phyloP scores from a whole-genome alignment of 2,888 invertebrate genomes.

The Pheosia gnoma region DNA sequence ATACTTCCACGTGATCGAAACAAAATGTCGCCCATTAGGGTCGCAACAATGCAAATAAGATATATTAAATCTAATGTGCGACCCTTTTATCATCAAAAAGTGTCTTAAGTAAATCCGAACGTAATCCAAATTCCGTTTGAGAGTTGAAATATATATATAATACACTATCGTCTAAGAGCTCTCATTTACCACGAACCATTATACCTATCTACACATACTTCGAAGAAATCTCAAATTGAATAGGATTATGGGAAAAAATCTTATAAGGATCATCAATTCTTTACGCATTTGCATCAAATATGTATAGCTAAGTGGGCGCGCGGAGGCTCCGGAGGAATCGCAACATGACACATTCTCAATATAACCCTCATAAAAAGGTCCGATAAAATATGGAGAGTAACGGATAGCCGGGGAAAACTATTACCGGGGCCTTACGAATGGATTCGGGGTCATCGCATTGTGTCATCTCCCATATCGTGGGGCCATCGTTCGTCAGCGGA shows the following conservation, averaged over 20 bases:
- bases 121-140: neutral
- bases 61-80: slow-evolving; percentile 6
- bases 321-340: slow-evolving; percentile 54
- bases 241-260: slow-evolving; percentile 59
- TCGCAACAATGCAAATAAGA: slow-evolving; percentile 47
- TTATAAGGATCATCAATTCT: slow-evolving; percentile 69
- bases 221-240: slow-evolving; percentile 51
- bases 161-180: neutral
- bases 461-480: slow-evolving; percentile 74
- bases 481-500: slow-evolving; percentile 68
- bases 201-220: slow-evolving; percentile 22
- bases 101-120: neutral
- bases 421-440: slow-evolving; percentile 66
- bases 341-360: slow-evolving; percentile 67
- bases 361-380: slow-evolving; percentile 72
- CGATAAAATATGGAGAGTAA: slow-evolving; percentile 74
- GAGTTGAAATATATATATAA: neutral
- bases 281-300: slow-evolving; percentile 69
- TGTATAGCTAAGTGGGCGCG: slow-evolving; percentile 60
- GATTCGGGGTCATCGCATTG: slow-evolving; percentile 77
- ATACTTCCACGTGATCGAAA: slow-evolving; percentile 58
- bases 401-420: slow-evolving; percentile 66
- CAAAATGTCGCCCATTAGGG: slow-evolving; percentile 60
- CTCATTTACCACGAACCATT: neutral
- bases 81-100: neutral